These are phyloP conservation scores for Egretta garzetta DNA, from an alignment of 2,113 vertebrate genomes.

Conservation along the genomic window DNA sequence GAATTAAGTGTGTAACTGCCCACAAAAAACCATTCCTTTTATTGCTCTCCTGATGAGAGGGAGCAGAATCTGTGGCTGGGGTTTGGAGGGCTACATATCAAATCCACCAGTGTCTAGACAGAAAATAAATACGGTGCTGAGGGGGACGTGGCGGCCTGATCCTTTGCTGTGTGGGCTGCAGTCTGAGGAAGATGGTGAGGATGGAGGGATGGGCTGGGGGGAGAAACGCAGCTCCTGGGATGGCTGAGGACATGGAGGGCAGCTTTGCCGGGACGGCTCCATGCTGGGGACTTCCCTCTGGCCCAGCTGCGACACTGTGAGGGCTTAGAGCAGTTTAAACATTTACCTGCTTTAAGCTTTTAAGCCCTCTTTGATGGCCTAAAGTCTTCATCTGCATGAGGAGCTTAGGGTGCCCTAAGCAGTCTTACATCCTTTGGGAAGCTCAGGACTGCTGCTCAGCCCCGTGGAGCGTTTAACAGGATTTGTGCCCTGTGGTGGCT, in stretches of 20 bases:
- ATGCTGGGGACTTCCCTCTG: not conserved
- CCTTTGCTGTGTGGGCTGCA: not conserved
- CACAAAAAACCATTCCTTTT: not conserved
- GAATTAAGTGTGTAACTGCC: slow-evolving; percentile 20
- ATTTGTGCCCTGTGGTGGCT: not conserved
- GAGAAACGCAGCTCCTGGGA: not conserved
- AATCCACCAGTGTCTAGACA: slow-evolving; percentile 25
- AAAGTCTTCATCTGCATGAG: slow-evolving; percentile 33
- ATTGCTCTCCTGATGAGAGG: not conserved
- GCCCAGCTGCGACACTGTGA: not conserved
- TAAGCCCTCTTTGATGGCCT: slow-evolving; percentile 40
- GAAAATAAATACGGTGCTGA: not conserved
- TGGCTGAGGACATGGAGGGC: not conserved
- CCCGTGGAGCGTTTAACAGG: not conserved
- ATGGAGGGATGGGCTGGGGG: not conserved
- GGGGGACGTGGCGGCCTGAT: not conserved
- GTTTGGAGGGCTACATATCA: slow-evolving; percentile 11
- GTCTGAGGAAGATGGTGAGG: not conserved
- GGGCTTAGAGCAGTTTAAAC: slow-evolving; percentile 36
- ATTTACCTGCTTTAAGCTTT: slow-evolving; percentile 51
- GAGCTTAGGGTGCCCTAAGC: slow-evolving; percentile 38
- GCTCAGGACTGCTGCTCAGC: not conserved
- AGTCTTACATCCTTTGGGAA: not conserved
- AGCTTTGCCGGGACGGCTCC: not conserved
- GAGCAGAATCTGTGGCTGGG: not conserved